Conservation (phyloP, 2,113 vertebrate genomes). For the Myxocyprinus asiaticus region DNA sequence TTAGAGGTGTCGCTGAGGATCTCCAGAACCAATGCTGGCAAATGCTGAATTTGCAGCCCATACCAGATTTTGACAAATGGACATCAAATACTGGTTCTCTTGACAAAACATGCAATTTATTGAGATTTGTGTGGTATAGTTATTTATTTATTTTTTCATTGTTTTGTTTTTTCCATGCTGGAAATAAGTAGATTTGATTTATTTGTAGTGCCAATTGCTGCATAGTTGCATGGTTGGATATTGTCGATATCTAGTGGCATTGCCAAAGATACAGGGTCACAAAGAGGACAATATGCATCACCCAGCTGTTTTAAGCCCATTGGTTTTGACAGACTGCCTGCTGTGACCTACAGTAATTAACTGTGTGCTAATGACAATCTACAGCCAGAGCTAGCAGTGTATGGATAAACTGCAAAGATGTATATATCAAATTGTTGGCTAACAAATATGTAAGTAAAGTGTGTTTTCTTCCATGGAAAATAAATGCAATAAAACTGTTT, state of each 20-base stretch:
- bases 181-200: not conserved
- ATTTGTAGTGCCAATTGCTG: constrained; percentile 17
- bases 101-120: constrained; percentile 7
- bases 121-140: constrained; percentile 32
- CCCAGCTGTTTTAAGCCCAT: constrained; percentile 48
- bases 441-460: not conserved
- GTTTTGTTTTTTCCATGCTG: constrained; percentile 39
- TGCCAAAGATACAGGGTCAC: constrained; percentile 47
- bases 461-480: no score
- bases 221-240: constrained; percentile 11
- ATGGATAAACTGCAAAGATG: constrained; percentile 5
- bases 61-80: constrained; percentile 61
- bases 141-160: constrained; percentile 30
- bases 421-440: not conserved
- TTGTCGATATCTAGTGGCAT: constrained; percentile 38
- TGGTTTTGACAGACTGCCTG: constrained; percentile 53
- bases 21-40: constrained; percentile 65
- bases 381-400: constrained; percentile 36
- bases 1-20: constrained; percentile 71
- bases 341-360: constrained; percentile 51
- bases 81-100: constrained; percentile 56
- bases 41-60: constrained; percentile 52
- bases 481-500: no score
- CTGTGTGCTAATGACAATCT: constrained; percentile 54
- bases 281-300: constrained; percentile 51